phyloP scores from a whole-genome alignment of 2,888 invertebrate species.

The Phyto melanocephala region DNA sequence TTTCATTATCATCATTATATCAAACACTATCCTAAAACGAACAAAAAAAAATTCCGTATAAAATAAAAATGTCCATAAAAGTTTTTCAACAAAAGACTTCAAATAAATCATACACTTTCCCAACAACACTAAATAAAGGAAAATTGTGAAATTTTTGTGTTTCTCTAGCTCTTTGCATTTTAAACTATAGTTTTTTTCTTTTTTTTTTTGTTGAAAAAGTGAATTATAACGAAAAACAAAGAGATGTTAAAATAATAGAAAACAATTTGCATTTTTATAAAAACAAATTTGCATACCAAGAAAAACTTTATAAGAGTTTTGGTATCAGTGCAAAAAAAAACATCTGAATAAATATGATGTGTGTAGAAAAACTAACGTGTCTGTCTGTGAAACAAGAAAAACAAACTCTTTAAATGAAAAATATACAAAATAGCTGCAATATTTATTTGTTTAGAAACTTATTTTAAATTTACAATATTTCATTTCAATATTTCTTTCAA shows the following conservation, averaged over 20 bases:
- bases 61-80: slow-evolving; percentile 30
- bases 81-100: background rate
- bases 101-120: slow-evolving; percentile 53
- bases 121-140: slow-evolving; percentile 45
- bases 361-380: background rate
- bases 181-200: background rate
- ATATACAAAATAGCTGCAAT: slow-evolving; percentile 20
- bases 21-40: background rate
- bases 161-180: background rate
- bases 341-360: background rate
- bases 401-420: background rate
- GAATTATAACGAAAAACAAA: background rate
- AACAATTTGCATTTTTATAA: slow-evolving; percentile 52
- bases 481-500: slow-evolving; percentile 17
- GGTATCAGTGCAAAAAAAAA: background rate
- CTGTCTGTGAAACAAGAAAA: background rate
- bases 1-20: background rate
- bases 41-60: background rate
- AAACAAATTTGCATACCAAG: slow-evolving; percentile 45
- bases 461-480: slow-evolving; percentile 32
- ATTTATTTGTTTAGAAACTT: slow-evolving; percentile 36
- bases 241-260: background rate
- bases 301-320: slow-evolving; percentile 10
- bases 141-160: slow-evolving; percentile 49
- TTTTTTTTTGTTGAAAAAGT: background rate